Conservation (phyloP, 1,140 invertebrate species). For the Ceratina calcarata region DNA sequence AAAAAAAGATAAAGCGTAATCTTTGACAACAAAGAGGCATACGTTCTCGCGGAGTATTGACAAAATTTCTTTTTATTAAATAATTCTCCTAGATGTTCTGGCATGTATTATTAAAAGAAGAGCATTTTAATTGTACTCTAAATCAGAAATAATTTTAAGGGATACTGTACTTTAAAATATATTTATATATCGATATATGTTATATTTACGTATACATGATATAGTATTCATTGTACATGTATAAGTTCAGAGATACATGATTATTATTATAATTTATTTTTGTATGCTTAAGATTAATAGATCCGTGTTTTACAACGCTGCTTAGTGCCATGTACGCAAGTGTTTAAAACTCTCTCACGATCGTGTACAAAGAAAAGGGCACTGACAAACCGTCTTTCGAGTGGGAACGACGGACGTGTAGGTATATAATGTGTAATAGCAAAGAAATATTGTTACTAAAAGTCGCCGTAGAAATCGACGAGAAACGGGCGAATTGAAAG, state of each 20-base stretch:
- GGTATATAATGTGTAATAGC: slow-evolving; percentile 58
- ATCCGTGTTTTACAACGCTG: slow-evolving; percentile 56
- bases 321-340: slow-evolving; percentile 62
- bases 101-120: slow-evolving; percentile 46
- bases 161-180: slow-evolving; percentile 64
- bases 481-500: slow-evolving; percentile 34
- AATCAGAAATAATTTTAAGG: slow-evolving; percentile 58
- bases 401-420: slow-evolving; percentile 29
- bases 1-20: not conserved
- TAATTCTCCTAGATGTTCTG: slow-evolving; percentile 57
- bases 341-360: slow-evolving; percentile 40
- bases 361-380: slow-evolving; percentile 49
- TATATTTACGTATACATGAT: slow-evolving; percentile 63
- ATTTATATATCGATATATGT: slow-evolving; percentile 38
- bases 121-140: slow-evolving; percentile 64
- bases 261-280: slow-evolving; percentile 77
- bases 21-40: not conserved
- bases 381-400: slow-evolving; percentile 36
- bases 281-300: slow-evolving; percentile 72
- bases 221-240: slow-evolving; percentile 74
- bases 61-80: not conserved
- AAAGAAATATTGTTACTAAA: slow-evolving; percentile 45
- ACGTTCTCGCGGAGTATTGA: not conserved
- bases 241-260: slow-evolving; percentile 72
- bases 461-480: slow-evolving; percentile 18